Evolutionary conservation across 2,797 vertebrate genomes (phyloP).

Genomic region (Gila robusta): DNA sequence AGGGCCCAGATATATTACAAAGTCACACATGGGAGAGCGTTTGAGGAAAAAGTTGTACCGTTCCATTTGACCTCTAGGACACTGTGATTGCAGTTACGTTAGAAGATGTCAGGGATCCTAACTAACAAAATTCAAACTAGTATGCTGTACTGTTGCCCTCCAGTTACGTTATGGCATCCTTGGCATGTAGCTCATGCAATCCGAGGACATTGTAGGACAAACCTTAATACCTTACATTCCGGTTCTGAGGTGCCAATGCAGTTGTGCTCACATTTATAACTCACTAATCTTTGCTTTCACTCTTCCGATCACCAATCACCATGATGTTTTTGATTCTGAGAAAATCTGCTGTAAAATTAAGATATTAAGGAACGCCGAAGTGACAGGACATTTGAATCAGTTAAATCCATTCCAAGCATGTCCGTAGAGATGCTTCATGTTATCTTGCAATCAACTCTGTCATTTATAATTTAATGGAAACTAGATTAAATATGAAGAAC

Average conservation of each 20-base stretch:
- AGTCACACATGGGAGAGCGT: slow-evolving; percentile 36
- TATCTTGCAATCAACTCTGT: slow-evolving; percentile 61
- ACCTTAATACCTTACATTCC: slow-evolving; percentile 52
- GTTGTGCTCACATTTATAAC: slow-evolving; percentile 11
- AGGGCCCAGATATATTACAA: slow-evolving; percentile 36
- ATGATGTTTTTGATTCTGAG: slow-evolving; percentile 38
- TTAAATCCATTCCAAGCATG: slow-evolving; percentile 73
- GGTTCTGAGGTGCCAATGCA: slow-evolving; percentile 39
- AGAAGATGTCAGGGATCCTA: slow-evolving; percentile 44
- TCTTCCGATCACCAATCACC: slow-evolving; percentile 10
- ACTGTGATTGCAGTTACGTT: slow-evolving; percentile 62
- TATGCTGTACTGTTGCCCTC: slow-evolving; percentile 34
- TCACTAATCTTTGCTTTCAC: slow-evolving; percentile 31
- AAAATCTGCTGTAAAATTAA: slow-evolving; percentile 51
- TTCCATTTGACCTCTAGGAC: slow-evolving; percentile 46
- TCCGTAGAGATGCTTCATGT: slow-evolving; percentile 60
- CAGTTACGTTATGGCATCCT: slow-evolving; percentile 32
- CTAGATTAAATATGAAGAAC: slow-evolving; percentile 43
- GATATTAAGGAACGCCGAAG: slow-evolving; percentile 38
- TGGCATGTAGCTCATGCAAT: slow-evolving; percentile 35
- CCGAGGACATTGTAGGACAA: not conserved
- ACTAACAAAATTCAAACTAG: slow-evolving; percentile 26
- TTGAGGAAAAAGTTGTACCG: slow-evolving; percentile 27
- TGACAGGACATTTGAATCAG: slow-evolving; percentile 21
- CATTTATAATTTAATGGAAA: slow-evolving; percentile 58